Percentiles rank a stretch among this genome's conserved stretches.
Conservation (phyloP, 2,797 vertebrate genomes). For the Sphenopsis melanotis region DNA sequence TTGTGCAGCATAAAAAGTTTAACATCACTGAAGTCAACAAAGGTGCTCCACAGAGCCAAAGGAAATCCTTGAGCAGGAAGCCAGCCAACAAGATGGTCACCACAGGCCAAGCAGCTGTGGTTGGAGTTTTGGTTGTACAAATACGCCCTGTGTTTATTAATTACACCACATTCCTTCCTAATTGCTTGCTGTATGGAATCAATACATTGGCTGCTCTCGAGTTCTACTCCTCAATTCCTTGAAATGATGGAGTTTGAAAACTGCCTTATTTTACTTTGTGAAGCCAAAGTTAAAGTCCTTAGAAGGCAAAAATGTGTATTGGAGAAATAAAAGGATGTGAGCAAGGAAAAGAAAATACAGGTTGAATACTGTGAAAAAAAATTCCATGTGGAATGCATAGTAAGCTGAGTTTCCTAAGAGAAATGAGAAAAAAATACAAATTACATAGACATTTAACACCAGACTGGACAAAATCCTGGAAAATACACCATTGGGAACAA, state of each 20-base stretch:
- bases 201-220: background rate
- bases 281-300: background rate
- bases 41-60: background rate
- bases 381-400: background rate
- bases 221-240: background rate
- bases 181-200: background rate
- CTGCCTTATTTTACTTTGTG: background rate
- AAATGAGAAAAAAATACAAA: background rate
- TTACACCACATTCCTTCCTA: background rate
- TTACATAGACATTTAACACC: background rate
- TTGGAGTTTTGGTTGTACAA: background rate
- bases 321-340: background rate
- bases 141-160: background rate
- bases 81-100: background rate
- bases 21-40: background rate
- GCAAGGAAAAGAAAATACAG: background rate
- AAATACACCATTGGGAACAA: background rate
- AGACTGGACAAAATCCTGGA: slow-evolving; percentile 8
- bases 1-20: background rate
- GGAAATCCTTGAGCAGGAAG: background rate
- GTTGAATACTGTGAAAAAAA: background rate
- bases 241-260: background rate
- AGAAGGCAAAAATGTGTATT: background rate
- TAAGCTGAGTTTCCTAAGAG: background rate
- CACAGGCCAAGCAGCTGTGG: background rate